Conservation (phyloP, 2,888 invertebrate species). For the Boloria selene region DNA sequence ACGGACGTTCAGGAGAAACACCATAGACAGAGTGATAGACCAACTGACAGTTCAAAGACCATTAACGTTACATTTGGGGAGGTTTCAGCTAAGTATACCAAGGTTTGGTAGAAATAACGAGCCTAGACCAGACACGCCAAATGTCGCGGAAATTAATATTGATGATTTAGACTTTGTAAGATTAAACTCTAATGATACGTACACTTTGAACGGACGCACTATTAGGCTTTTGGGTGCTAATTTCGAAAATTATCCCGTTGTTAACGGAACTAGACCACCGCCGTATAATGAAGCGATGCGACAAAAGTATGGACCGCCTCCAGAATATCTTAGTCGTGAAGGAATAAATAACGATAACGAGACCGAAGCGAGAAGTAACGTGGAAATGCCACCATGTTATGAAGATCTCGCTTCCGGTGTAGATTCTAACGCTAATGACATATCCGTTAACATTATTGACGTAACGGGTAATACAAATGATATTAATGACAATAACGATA, state of each 20-base stretch:
- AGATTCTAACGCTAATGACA: constrained; percentile 38
- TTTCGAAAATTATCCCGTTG: constrained; percentile 64
- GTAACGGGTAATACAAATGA: constrained; percentile 4
- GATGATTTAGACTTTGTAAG: constrained; percentile 66
- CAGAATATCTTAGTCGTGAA: constrained; percentile 65
- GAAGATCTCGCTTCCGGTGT: constrained; percentile 57
- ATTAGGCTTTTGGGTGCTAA: constrained; percentile 69
- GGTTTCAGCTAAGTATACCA: constrained; percentile 67
- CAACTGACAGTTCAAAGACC: constrained; percentile 45
- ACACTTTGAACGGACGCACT: constrained; percentile 72
- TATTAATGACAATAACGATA: constrained; percentile 15
- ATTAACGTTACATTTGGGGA: constrained; percentile 65
- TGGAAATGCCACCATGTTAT: constrained; percentile 73
- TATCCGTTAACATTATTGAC: constrained; percentile 22
- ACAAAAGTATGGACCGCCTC: constrained; percentile 76
- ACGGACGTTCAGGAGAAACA: constrained; percentile 50
- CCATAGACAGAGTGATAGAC: constrained; percentile 58
- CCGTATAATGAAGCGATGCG: constrained; percentile 71
- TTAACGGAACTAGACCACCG: constrained; percentile 56
- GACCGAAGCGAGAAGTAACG: constrained; percentile 59
- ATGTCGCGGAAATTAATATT: constrained; percentile 65
- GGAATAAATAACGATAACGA: constrained; percentile 49
- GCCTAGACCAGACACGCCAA: constrained; percentile 66
- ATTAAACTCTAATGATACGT: constrained; percentile 64
- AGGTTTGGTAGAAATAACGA: constrained; percentile 51